phyloP scores from a whole-genome alignment of 2,113 vertebrate species.

The Gambusia affinis region DNA sequence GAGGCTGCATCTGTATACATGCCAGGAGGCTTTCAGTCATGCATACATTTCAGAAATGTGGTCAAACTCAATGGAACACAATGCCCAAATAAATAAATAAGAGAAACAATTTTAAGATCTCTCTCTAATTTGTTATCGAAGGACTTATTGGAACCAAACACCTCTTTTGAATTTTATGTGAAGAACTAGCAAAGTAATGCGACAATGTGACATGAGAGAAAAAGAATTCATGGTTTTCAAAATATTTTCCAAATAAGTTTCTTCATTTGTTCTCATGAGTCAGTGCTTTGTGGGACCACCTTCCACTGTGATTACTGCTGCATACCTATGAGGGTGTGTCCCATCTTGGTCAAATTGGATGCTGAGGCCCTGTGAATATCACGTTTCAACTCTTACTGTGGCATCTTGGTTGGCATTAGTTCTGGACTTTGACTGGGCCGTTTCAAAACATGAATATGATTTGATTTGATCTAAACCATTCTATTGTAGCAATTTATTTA shows the following conservation, averaged over 20 bases:
- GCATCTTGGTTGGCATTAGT: too few relatives aligned
- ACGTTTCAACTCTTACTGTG: background rate
- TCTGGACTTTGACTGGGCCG: too few relatives aligned
- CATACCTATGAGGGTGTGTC: background rate
- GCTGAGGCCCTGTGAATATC: background rate
- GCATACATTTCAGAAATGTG: too few relatives aligned
- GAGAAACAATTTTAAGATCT: background rate
- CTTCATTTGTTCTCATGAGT: too few relatives aligned
- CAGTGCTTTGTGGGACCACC: too few relatives aligned
- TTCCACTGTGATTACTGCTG: background rate
- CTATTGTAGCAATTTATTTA: background rate
- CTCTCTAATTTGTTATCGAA: too few relatives aligned
- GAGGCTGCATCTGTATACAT: conserved; percentile 22
- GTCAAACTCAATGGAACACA: background rate
- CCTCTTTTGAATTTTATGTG: background rate
- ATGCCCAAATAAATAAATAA: background rate
- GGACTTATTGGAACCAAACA: background rate
- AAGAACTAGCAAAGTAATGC: background rate
- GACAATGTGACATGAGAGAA: too few relatives aligned
- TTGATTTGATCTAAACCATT: background rate
- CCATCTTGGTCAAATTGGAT: background rate
- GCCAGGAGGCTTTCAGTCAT: background rate
- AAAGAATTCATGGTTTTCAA: background rate
- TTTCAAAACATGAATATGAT: too few relatives aligned
- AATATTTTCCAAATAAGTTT: too few relatives aligned